Evolutionary conservation across 2,888 invertebrate species (phyloP).

Genomic region (Sussaba pulchella): DNA sequence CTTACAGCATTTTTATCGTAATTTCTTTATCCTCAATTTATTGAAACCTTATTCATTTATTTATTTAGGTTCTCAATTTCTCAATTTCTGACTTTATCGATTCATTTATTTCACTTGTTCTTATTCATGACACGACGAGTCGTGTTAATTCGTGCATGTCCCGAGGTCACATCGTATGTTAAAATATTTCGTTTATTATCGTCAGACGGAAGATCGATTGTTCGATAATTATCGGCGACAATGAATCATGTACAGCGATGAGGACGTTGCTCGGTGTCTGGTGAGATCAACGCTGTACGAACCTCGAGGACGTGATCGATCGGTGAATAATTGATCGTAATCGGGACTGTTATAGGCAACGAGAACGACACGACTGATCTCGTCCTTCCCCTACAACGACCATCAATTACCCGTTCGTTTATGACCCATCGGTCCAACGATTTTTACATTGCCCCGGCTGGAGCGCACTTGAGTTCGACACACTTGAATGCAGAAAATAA

Average conservation of each 20-base stretch:
- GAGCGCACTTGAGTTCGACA: slow-evolving; percentile 21
- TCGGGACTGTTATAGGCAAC: slow-evolving; percentile 34
- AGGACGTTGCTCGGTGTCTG: slow-evolving; percentile 18
- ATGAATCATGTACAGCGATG: slow-evolving; percentile 44
- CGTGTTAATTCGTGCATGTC: not conserved
- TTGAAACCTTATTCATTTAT: too few species aligned
- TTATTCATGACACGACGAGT: too few species aligned
- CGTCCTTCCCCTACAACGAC: not conserved
- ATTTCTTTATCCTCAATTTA: too few species aligned
- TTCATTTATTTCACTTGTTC: too few species aligned
- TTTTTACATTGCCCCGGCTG: slow-evolving; percentile 34
- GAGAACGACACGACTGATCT: slow-evolving; percentile 2
- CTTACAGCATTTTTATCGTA: too few species aligned
- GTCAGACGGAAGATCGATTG: slow-evolving; percentile 39
- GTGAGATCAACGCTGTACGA: slow-evolving; percentile 32
- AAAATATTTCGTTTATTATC: slow-evolving; percentile 7
- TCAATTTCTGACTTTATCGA: too few species aligned
- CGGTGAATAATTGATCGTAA: slow-evolving; percentile 64
- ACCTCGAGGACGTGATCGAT: slow-evolving; percentile 60
- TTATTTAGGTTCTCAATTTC: too few species aligned
- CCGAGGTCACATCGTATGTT: not conserved
- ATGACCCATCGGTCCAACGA: slow-evolving; percentile 17
- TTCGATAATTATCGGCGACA: slow-evolving; percentile 46
- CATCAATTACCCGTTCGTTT: slow-evolving; percentile 46
- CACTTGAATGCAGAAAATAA: not conserved